Percentiles rank a stretch among this genome's conserved stretches.
These are phyloP conservation scores for Adelges cooleyi DNA, from an alignment of 1,140 invertebrate species.

Conservation along the genomic window DNA sequence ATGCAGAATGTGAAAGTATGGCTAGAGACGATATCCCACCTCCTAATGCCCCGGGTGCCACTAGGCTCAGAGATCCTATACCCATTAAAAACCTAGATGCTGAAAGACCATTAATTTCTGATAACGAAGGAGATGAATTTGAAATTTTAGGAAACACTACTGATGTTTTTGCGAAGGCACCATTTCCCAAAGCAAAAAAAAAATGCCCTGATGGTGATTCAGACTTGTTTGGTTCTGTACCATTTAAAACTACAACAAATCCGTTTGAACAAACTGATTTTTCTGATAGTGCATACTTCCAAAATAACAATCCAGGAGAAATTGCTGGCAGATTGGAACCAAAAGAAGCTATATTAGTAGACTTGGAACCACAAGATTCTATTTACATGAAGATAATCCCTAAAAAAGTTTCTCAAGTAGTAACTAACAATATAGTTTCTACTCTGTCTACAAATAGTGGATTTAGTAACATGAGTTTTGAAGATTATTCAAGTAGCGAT, in stretches of 20 bases:
- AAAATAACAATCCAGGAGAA: slow-evolving; percentile 19
- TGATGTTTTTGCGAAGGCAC: slow-evolving; percentile 28
- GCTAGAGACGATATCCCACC: slow-evolving; percentile 34
- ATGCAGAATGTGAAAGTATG: slow-evolving; percentile 56
- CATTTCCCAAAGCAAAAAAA: slow-evolving; percentile 17
- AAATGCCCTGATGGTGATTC: slow-evolving; percentile 29
- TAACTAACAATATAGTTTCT: slow-evolving; percentile 16
- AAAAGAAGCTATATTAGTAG: slow-evolving; percentile 31
- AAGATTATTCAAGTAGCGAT: slow-evolving; percentile 60
- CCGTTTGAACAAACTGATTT: slow-evolving; percentile 13
- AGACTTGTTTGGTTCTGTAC: slow-evolving; percentile 51
- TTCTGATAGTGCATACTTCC: slow-evolving; percentile 31
- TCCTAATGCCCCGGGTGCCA: slow-evolving; percentile 35
- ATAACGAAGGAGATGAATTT: slow-evolving; percentile 60
- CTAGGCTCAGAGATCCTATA: slow-evolving; percentile 40
- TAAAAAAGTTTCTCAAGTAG: slow-evolving; percentile 34
- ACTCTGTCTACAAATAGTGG: slow-evolving; percentile 37
- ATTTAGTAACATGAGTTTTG: slow-evolving; percentile 68
- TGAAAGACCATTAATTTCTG: slow-evolving; percentile 60
- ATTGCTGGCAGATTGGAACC: slow-evolving; percentile 19
- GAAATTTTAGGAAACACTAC: slow-evolving; percentile 36
- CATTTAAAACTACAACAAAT: slow-evolving; percentile 43
- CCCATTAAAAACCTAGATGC: slow-evolving; percentile 68
- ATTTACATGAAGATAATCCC: slow-evolving; percentile 33
- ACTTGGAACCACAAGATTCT: slow-evolving; percentile 32